Base-by-base conservation (phyloP, 2,888 invertebrate genomes). In the Melanostoma mellinum region DNA sequence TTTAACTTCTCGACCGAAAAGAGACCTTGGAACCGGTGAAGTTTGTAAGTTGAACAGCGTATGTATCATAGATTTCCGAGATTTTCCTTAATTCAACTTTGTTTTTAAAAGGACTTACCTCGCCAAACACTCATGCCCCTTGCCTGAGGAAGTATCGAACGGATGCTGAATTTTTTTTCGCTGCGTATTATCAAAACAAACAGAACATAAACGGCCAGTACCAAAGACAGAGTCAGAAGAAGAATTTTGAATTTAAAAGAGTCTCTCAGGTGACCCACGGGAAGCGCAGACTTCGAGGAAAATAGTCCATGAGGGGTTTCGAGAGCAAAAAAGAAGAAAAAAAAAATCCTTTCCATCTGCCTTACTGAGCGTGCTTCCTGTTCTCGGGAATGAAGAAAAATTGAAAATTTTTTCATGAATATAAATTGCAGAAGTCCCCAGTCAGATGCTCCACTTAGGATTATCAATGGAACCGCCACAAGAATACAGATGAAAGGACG, bases 261-360 rank as follows among this genome's bases (percentile, higher is more conserved):
- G 33, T 72, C 67, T 72, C 78, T 20, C 67, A 78, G 78, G 78
- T 78, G 72, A 67, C 72, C 60, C 38, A 46, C 55, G 53, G 69
- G 56, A 77, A 58, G 56, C 10, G 56, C 10, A 67, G n/a, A 56
- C 65, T 8, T 48, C 40, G 33, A 40, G 3, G 32, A n/a, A 42
- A 42, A 42, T 3, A 42, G n/a, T 20, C 20, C 20, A 20, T 20
- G 20, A 20, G 20, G 20, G 20, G 20, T 20, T 42, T 42, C 20
- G 35, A 52, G 3, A 8, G 3, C 5, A 44, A 8, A 10, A 6
- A 32, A 8, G 38, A 9, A 53, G 30, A 38, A 42, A 20, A 52
- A 74, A 38, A 56, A 56, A 20, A 20, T 20, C 20, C 20, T 20
- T 33, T 46, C 32, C 52, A 52, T 60, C 38, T 4, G 52, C 32